These are phyloP conservation scores for Cataglyphis albicans DNA, from an alignment of 2,888 invertebrate species.

Conservation along the genomic window DNA sequence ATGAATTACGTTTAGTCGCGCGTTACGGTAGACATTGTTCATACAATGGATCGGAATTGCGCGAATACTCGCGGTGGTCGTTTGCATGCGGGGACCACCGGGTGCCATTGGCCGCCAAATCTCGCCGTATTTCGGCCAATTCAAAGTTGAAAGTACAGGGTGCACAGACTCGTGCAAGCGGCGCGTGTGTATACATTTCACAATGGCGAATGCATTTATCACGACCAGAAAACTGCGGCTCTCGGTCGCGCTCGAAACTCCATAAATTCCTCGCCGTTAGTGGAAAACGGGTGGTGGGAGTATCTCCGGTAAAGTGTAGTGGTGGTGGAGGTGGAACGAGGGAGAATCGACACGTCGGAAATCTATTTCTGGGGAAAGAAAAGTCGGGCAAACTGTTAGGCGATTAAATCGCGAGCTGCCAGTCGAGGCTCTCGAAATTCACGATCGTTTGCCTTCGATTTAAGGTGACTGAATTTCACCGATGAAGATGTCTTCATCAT, in stretches of 20 bases:
- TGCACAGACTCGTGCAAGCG: conserved; percentile 21
- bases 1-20: conserved; percentile 35
- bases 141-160: conserved; percentile 52
- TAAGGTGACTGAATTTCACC: conserved; percentile 27
- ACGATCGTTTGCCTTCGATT: conserved; percentile 49
- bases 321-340: background rate
- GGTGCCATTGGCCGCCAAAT: conserved; percentile 24
- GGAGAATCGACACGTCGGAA: conserved; percentile 46
- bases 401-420: conserved; percentile 52
- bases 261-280: conserved; percentile 45
- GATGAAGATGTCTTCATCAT: conserved; percentile 31
- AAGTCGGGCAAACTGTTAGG: conserved; percentile 54
- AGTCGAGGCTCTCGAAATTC: conserved; percentile 38
- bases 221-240: conserved; percentile 48
- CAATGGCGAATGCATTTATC: conserved; percentile 52
- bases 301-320: background rate
- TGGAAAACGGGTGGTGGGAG: conserved; percentile 30
- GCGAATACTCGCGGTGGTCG: conserved; percentile 8
- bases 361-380: conserved; percentile 51
- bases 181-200: conserved; percentile 27
- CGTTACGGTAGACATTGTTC: conserved; percentile 18
- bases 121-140: conserved; percentile 43
- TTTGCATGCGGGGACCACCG: conserved; percentile 8
- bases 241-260: conserved; percentile 47
- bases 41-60: conserved; percentile 35